phyloP scores from a whole-genome alignment of 1,140 invertebrate species.

The Leptinotarsa texana region DNA sequence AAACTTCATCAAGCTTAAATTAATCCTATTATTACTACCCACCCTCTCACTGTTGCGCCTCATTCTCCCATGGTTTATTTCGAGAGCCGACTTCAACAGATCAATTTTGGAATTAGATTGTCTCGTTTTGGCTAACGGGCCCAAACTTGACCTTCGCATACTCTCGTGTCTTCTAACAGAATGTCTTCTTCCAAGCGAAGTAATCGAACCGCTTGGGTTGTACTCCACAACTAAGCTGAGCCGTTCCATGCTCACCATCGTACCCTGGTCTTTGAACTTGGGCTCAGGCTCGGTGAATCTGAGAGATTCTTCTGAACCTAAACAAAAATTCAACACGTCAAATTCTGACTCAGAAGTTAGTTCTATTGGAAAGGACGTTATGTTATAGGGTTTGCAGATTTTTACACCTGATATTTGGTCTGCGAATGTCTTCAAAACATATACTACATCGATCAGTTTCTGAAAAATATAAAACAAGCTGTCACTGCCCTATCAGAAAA shows the following conservation, averaged over 20 bases:
- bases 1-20: no score
- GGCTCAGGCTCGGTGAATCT: constrained; percentile 55
- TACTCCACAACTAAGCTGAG: constrained; percentile 73
- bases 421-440: no score
- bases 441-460: no score
- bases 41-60: constrained; percentile 32
- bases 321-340: not conserved
- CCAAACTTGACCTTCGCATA: constrained; percentile 59
- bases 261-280: constrained; percentile 65
- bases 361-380: no score
- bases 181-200: constrained; percentile 66
- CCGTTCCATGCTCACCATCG: constrained; percentile 68
- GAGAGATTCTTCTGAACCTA: not conserved
- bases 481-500: no score
- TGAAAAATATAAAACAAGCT: no score
- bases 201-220: constrained; percentile 72
- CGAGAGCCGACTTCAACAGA: constrained; percentile 65
- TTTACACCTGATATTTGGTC: no score
- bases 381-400: no score
- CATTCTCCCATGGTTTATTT: constrained; percentile 59
- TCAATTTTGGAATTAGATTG: constrained; percentile 68
- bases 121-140: constrained; percentile 46
- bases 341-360: not conserved
- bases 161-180: constrained; percentile 56
- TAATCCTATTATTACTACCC: not conserved